A percentile compares a stretch with the other conserved stretches of the same genome.
Evolutionary conservation across 2,113 vertebrate species (phyloP).

Genomic region (Notiomystis cincta): DNA sequence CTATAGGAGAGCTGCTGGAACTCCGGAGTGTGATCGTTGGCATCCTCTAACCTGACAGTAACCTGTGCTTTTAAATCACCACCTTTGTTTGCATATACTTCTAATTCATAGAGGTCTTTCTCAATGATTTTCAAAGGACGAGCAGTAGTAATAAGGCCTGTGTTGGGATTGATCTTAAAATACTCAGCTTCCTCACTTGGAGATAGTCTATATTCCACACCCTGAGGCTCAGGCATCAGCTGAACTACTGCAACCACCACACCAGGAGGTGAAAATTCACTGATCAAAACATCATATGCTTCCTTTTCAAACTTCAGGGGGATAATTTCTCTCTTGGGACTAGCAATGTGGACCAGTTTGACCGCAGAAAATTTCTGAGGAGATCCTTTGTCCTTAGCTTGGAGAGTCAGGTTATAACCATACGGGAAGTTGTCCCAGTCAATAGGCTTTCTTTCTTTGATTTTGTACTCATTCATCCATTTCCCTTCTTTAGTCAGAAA

Average conservation of each 20-base stretch:
- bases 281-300: slow-evolving; percentile 81
- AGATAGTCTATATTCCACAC: slow-evolving; percentile 84
- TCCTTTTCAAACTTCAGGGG: slow-evolving; percentile 83
- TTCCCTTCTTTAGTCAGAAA: slow-evolving; percentile 79
- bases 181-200: slow-evolving; percentile 78
- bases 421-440: slow-evolving; percentile 83
- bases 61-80: slow-evolving; percentile 81
- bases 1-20: slow-evolving; percentile 85
- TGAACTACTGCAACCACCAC: slow-evolving; percentile 83
- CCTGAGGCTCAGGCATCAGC: slow-evolving; percentile 79
- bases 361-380: slow-evolving; percentile 85
- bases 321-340: slow-evolving; percentile 67
- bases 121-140: slow-evolving; percentile 79
- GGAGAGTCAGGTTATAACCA: slow-evolving; percentile 89
- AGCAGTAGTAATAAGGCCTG: slow-evolving; percentile 87
- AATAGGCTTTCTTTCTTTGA: slow-evolving; percentile 81
- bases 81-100: slow-evolving; percentile 77
- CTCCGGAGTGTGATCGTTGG: slow-evolving; percentile 89
- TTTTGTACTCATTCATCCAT: slow-evolving; percentile 84
- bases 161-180: slow-evolving; percentile 87
- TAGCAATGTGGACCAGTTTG: slow-evolving; percentile 77
- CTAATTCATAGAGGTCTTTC: slow-evolving; percentile 84
- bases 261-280: slow-evolving; percentile 92
- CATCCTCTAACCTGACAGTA: slow-evolving; percentile 82
- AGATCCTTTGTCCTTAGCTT: slow-evolving; percentile 89